Evolutionary conservation across 23 tunicate species (phyloP).

Genomic region (Phallusia fumigata): DNA sequence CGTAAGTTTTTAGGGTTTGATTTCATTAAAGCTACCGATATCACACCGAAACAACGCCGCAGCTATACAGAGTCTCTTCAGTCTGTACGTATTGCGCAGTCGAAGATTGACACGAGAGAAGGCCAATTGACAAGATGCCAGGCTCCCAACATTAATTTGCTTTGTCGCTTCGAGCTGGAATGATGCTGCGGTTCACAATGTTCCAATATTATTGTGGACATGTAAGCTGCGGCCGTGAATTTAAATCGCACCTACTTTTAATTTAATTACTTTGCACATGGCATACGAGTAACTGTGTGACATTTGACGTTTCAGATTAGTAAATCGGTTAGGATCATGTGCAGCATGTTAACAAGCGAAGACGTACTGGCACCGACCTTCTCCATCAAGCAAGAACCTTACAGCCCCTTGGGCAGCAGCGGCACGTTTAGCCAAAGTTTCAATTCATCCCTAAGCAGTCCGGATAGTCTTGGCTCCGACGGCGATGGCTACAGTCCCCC

Average conservation of each 20-base stretch:
- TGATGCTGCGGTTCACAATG: not conserved
- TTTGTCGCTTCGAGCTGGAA: not conserved
- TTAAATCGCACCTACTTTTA: too few species aligned
- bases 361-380: slow-evolving; percentile 52
- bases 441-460: slow-evolving; percentile 68
- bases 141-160: slow-evolving; percentile 3
- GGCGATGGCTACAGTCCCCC: slow-evolving; percentile 71
- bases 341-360: slow-evolving; percentile 40
- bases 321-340: not conserved
- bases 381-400: slow-evolving; percentile 84
- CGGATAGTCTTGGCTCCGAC: slow-evolving; percentile 68
- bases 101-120: too few species aligned
- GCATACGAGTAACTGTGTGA: too few species aligned
- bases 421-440: slow-evolving; percentile 61
- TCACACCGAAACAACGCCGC: not conserved
- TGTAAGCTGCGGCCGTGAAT: too few species aligned
- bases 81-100: too few species aligned
- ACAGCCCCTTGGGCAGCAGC: slow-evolving; percentile 64
- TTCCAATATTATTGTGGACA: too few species aligned
- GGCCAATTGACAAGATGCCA: not conserved
- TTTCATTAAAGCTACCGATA: not conserved
- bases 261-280: too few species aligned
- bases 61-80: too few species aligned
- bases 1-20: not conserved
- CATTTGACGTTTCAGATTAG: too few species aligned